Evolutionary conservation across 2,888 invertebrate genomes (phyloP), one percentile per base, ranked within the genome.

Genomic region (Eudasyphora cyanicolor): DNA sequence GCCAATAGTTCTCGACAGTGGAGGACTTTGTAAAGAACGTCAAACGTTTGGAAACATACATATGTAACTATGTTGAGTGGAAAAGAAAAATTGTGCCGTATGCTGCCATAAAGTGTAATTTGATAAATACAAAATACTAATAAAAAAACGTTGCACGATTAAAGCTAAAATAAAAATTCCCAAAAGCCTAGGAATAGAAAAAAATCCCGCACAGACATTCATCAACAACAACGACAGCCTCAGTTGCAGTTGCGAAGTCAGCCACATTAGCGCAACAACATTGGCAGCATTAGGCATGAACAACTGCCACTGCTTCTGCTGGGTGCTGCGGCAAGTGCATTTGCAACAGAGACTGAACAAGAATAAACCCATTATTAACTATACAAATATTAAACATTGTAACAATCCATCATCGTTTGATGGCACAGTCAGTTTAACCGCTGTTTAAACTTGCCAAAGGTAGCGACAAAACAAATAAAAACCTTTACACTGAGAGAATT

Each of bases 291-390:
- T n/a, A n/a, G n/a, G n/a, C 60, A 27, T 24, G 32, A 71, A 2
- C 45, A 29, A 35, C 75, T 45, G 12, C 42, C 6, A n/a, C n/a
- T n/a, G n/a, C n/a, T n/a, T n/a, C n/a, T n/a, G n/a, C n/a, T n/a
- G n/a, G n/a, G n/a, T n/a, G n/a, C n/a, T n/a, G 62, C 14, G 10
- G 62, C 24, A 64, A 64, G 3, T 64, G 64, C 64, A 64, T 29
- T 17, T 29, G 3, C 8, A 29, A 49, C 19, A 19, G n/a, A 67
- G 17, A 19, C 14, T 45, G n/a, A 70, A 70, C 27, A 70, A 54
- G 5, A 73, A 32, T 24, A 73, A 45, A n/a, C 69, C 69, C 69
- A 49, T 69, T 69, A 69, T 69, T 69, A 69, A 69, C 29, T 49
- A 29, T 14, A 49, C 69, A 69, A 69, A 69, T 49, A 69, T 45